Base-by-base conservation (phyloP, 2,113 vertebrate species). In the Sitta europaea region DNA sequence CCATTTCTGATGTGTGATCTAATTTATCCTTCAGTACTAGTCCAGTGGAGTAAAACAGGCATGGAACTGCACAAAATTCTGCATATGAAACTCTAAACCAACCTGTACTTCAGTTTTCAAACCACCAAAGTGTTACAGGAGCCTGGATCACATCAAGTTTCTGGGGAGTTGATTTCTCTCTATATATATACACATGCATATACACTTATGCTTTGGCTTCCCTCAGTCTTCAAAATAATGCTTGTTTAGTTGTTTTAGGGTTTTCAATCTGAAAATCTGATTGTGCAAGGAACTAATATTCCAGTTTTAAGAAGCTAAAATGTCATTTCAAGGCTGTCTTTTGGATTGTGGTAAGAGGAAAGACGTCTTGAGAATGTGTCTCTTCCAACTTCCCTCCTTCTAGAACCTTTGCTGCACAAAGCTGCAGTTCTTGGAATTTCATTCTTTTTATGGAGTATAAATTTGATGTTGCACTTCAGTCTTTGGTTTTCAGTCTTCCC, bases 141-240 rank as follows among this genome's bases (percentile, higher is more conserved):
- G 11, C 16, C 31, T 57, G 15, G 17, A 27, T 85, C 17, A 24
- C 7, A 12, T 58, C 8, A 59, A 40, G 8, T 75, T 80, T 70
- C 11, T 27, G 31, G 8, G 10, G 4, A 4, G n/a, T n/a, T 65
- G n/a, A n/a, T 87, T 3, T 48, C 4, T 67, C 20, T 66, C 5
- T 5, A 1, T 22, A 3, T 22, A 2, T 8, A 23, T 14, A 38
- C 3, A 27, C 12, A 22, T 6, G 6, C 18, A 7, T n/a, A 47
- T 15, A 16, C 3, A 1, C 9, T 6, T 54, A 16, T 33, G 31
- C 48, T 38, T 68, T 14, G 5, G 6, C 19, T 14, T 90, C 7
- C 7, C 9, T 57, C n/a, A 51, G 0, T 76, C 24, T 74, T 84
- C 35, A 81, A 36, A 28, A 11, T 5, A 25, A 18, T 35, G 7